phyloP scores from a whole-genome alignment of 2,797 vertebrate species.

The Pygocentrus nattereri region DNA sequence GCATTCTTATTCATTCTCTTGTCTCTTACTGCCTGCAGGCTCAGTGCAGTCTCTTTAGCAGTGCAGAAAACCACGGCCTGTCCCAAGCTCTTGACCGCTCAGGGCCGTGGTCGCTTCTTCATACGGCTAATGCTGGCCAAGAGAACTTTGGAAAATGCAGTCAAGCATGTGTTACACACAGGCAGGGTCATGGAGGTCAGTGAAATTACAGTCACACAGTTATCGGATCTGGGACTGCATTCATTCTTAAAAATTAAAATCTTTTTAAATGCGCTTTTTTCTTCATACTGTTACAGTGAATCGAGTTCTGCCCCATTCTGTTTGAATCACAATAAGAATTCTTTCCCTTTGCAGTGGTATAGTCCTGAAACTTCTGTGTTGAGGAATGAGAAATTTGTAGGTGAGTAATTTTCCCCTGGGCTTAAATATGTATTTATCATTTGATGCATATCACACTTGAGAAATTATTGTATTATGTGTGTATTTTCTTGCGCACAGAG shows the following conservation, averaged over 20 bases:
- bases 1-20: not conserved
- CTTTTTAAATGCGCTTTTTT: not conserved
- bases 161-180: constrained; percentile 78
- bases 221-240: not conserved
- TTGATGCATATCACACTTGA: not conserved
- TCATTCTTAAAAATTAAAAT: not conserved
- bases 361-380: constrained; percentile 76
- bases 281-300: not conserved
- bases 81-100: constrained; percentile 75
- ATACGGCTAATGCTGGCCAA: constrained; percentile 81
- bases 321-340: constrained; percentile 1
- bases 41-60: constrained; percentile 73
- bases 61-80: constrained; percentile 75
- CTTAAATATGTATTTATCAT: not conserved
- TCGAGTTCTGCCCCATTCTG: not conserved
- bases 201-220: not conserved
- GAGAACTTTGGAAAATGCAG: constrained; percentile 74
- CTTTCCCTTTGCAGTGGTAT: constrained; percentile 79
- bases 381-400: constrained; percentile 80
- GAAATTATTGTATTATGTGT: not conserved
- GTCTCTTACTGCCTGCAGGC: constrained; percentile 65
- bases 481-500: constrained; percentile 68
- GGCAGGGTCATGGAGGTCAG: constrained; percentile 77
- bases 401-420: constrained; percentile 65
- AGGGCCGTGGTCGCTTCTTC: constrained; percentile 84